These are phyloP conservation scores for Hydroisotoma schaefferi DNA, from an alignment of 2,888 invertebrate genomes.

Conservation along the genomic window DNA sequence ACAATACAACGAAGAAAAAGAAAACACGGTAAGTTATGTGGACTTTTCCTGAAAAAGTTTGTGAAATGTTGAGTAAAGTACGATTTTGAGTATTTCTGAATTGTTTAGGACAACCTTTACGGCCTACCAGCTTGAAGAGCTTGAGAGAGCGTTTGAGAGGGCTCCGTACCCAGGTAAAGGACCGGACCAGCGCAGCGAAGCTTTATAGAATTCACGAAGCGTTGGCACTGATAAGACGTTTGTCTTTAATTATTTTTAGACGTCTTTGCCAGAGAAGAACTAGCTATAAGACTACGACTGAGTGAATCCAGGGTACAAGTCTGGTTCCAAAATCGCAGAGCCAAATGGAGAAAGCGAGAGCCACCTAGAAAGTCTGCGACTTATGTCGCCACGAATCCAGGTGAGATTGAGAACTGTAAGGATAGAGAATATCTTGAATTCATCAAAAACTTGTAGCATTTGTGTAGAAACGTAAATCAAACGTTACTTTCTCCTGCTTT, in stretches of 20 bases:
- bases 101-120: conserved; percentile 86
- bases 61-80: background rate
- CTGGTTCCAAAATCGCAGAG: conserved; percentile 91
- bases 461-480: no score
- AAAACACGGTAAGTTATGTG: conserved; percentile 71
- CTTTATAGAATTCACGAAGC: no score
- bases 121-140: conserved; percentile 86
- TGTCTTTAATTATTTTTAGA: conserved; percentile 55
- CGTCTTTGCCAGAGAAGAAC: conserved; percentile 89
- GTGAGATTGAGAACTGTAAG: conserved; percentile 17
- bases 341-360: conserved; percentile 91
- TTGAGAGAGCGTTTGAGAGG: conserved; percentile 89
- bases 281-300: conserved; percentile 83
- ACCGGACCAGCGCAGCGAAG: no score
- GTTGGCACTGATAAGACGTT: no score
- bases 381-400: conserved; percentile 48
- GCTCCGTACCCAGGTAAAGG: conserved; percentile 74
- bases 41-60: background rate
- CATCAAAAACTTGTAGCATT: no score
- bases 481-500: background rate
- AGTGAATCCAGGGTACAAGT: conserved; percentile 75
- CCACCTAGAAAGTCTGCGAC: conserved; percentile 76
- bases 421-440: background rate
- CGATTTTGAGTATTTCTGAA: background rate
- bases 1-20: conserved; percentile 84